Evolutionary conservation across 2,113 vertebrate genomes (phyloP).

Genomic region (Corydoras sp.): DNA sequence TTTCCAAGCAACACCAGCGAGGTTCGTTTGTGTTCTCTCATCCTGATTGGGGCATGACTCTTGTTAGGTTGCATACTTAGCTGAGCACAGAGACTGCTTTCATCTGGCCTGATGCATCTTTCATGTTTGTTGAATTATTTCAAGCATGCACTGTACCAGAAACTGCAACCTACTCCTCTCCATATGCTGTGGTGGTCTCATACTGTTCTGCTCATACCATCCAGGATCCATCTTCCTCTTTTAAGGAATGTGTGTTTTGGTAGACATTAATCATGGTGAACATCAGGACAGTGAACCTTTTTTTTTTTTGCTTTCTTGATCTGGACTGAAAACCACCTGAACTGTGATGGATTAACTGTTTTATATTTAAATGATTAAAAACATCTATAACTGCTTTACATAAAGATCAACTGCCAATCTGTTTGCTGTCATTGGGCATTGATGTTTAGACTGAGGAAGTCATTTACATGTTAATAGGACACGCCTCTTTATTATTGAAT

Average conservation of each 20-base stretch:
- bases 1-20: conserved; percentile 11
- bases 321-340: no score
- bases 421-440: no score
- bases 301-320: no score
- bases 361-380: no score
- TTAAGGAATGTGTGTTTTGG: background rate
- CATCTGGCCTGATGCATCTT: conserved; percentile 1
- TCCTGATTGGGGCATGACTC: background rate
- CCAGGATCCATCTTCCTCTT: background rate
- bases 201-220: background rate
- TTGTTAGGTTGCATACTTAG: background rate
- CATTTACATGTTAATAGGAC: no score
- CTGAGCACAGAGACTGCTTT: background rate
- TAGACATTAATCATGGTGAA: conserved; percentile 8
- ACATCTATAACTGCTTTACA: no score
- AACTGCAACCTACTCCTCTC: background rate
- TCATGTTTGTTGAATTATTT: background rate
- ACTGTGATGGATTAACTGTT: no score
- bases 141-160: conserved; percentile 23
- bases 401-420: no score
- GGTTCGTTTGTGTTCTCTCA: conserved; percentile 18
- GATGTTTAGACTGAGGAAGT: no score
- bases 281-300: conserved; percentile 6
- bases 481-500: no score
- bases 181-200: background rate